These are phyloP conservation scores for Melospiza georgiana DNA, from an alignment of 2,113 vertebrate genomes.

Conservation along the genomic window DNA sequence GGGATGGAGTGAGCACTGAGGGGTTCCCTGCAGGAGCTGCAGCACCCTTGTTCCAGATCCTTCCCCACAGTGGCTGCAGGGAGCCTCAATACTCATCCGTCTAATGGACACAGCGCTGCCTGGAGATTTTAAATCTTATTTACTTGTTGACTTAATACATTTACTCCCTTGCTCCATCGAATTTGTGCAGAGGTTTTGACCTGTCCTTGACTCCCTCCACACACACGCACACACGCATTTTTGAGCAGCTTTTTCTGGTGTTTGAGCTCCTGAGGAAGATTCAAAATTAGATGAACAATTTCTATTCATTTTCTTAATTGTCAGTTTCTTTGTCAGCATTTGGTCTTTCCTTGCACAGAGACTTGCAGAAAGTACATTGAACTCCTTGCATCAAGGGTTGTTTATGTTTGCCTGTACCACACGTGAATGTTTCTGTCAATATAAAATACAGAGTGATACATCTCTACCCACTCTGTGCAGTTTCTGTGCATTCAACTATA, in stretches of 20 bases:
- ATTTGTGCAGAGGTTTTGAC: background rate
- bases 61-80: background rate
- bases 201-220: background rate
- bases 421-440: background rate
- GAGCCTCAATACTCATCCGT: background rate
- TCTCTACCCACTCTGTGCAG: background rate
- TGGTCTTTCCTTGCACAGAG: background rate
- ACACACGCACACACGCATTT: rapidly evolving
- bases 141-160: background rate
- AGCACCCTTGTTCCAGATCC: background rate
- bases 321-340: background rate
- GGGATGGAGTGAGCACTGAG: background rate
- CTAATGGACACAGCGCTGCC: background rate
- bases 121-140: background rate
- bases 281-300: background rate
- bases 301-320: background rate
- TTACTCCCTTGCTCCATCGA: background rate
- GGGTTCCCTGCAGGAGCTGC: background rate
- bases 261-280: background rate
- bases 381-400: background rate
- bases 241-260: background rate
- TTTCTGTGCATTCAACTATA: background rate
- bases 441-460: background rate
- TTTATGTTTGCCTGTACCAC: background rate
- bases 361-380: background rate